Percentiles rank a stretch among this genome's conserved stretches.
Evolutionary conservation across 2,113 vertebrate species (phyloP).

Genomic region (Macquaria australasica): DNA sequence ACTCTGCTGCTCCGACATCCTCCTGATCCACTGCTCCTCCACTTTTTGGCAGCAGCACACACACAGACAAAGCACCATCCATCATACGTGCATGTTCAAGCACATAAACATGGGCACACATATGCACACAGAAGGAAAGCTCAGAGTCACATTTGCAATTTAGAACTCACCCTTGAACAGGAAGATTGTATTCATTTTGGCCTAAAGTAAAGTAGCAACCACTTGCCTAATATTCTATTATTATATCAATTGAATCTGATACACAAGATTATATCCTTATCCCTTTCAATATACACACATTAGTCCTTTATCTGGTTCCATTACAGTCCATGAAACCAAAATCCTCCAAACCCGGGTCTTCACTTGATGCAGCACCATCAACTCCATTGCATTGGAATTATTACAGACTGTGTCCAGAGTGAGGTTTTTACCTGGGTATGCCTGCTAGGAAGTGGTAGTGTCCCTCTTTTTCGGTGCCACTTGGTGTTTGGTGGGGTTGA

Average conservation of each 20-base stretch:
- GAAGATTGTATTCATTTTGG: background rate
- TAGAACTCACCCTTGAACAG: background rate
- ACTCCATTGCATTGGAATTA: slow-evolving; percentile 28
- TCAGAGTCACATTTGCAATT: slow-evolving; percentile 12
- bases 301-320: background rate
- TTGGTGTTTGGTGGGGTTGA: slow-evolving; percentile 74
- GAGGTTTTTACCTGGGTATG: slow-evolving; percentile 74
- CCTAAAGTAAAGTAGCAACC: background rate
- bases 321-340: slow-evolving; percentile 20
- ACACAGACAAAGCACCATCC: slow-evolving; percentile 52
- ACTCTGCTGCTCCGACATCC: slow-evolving; percentile 90
- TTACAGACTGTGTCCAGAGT: slow-evolving; percentile 24
- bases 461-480: slow-evolving; percentile 70
- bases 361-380: slow-evolving; percentile 23
- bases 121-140: background rate
- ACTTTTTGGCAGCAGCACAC: slow-evolving; percentile 54
- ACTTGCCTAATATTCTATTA: background rate
- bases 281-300: background rate
- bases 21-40: slow-evolving; percentile 75
- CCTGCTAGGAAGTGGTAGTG: slow-evolving; percentile 67
- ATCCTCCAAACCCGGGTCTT: slow-evolving; percentile 41
- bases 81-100: slow-evolving; percentile 1
- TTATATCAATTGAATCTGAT: background rate
- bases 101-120: background rate
- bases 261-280: background rate